Conservation (phyloP, 2,797 vertebrate genomes). For the Philypnodon macrostomus region DNA sequence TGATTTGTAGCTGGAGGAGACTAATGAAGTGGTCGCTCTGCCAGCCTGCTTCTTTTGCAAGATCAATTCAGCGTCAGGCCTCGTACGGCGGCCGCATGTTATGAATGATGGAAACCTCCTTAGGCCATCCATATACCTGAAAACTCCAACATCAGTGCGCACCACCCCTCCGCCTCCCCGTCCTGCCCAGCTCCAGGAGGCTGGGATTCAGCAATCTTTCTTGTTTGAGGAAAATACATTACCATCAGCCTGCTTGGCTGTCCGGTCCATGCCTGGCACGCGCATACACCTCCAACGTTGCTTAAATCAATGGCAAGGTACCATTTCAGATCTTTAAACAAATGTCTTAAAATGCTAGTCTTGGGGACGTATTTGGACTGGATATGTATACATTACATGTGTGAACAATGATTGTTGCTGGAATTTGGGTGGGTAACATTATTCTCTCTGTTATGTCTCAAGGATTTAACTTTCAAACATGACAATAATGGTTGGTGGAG, state of each 20-base stretch:
- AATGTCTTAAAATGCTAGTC: neutral
- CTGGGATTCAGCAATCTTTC: slow-evolving; percentile 79
- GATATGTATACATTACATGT: no score
- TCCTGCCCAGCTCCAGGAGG: slow-evolving; percentile 62
- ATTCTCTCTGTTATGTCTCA: no score
- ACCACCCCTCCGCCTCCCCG: slow-evolving; percentile 34
- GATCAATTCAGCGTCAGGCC: slow-evolving; percentile 80
- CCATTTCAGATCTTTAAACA: slow-evolving; percentile 7
- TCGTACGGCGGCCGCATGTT: slow-evolving; percentile 71
- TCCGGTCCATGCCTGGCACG: slow-evolving; percentile 37
- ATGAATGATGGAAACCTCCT: slow-evolving; percentile 86
- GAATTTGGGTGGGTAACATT: no score
- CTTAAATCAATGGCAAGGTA: slow-evolving; percentile 24
- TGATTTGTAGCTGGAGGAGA: slow-evolving; percentile 82
- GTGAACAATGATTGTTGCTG: no score
- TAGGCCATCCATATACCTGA: slow-evolving; percentile 81
- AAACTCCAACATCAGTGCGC: slow-evolving; percentile 57
- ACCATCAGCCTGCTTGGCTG: slow-evolving; percentile 52
- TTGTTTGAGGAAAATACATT: slow-evolving; percentile 80
- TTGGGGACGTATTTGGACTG: neutral
- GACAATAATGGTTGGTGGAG: no score
- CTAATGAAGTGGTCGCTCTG: slow-evolving; percentile 85
- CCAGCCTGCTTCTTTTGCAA: slow-evolving; percentile 84
- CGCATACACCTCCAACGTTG: slow-evolving; percentile 19
- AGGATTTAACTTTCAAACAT: no score